Percentiles rank a stretch among this genome's conserved stretches.
phyloP scores from a whole-genome alignment of 2,797 vertebrate genomes.

The Apogon talboti region DNA sequence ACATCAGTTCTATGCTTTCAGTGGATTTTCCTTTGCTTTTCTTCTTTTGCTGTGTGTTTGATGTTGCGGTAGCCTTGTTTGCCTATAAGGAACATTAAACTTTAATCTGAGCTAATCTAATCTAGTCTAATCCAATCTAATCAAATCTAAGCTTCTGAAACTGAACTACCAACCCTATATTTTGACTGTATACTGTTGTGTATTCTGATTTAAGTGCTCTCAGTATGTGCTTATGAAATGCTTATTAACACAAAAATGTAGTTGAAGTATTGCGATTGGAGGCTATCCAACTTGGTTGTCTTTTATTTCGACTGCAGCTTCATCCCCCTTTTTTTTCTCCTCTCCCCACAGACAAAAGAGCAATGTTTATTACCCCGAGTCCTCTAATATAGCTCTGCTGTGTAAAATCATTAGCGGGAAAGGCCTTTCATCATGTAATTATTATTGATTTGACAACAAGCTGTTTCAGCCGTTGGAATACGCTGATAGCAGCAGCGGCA shows the following conservation, averaged over 20 bases:
- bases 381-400: conserved; percentile 62
- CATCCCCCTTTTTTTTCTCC: neutral
- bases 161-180: conserved; percentile 14
- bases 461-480: conserved; percentile 58
- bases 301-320: conserved; percentile 30
- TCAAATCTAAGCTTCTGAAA: conserved; percentile 27
- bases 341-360: conserved; percentile 53
- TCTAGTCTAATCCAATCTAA: conserved; percentile 15
- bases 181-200: neutral
- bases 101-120: conserved; percentile 24
- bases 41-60: conserved; percentile 19
- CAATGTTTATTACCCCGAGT: conserved; percentile 59
- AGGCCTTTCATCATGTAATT: conserved; percentile 75
- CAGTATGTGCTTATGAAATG: neutral
- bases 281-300: neutral
- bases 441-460: conserved; percentile 82
- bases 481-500: conserved; percentile 44
- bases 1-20: conserved; percentile 10
- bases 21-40: neutral
- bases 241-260: neutral
- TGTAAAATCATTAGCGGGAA: conserved; percentile 71
- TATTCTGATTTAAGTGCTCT: neutral
- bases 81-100: conserved; percentile 3
- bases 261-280: conserved; percentile 7
- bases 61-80: conserved; percentile 1